phyloP scores from a whole-genome alignment of 2,888 invertebrate genomes.

The Catocala fraxini region DNA sequence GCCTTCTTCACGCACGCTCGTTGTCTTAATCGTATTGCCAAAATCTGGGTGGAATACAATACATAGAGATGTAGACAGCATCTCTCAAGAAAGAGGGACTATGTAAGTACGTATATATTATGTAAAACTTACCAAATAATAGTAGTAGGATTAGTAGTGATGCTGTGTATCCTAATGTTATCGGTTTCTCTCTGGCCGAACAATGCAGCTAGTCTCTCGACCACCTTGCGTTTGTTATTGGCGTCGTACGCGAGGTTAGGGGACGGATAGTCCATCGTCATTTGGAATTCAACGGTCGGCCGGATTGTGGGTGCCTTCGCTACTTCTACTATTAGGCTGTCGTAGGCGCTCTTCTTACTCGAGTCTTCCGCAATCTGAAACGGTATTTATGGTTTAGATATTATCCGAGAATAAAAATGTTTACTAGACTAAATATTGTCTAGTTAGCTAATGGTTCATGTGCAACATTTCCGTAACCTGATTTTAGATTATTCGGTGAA shows the following conservation, averaged over 20 bases:
- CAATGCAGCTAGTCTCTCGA: constrained; percentile 92
- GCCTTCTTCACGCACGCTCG: too few species aligned
- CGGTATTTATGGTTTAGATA: background rate
- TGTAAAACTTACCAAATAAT: constrained; percentile 88
- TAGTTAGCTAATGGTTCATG: too few species aligned
- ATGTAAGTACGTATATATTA: background rate
- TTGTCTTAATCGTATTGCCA: too few species aligned
- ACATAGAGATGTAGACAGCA: too few species aligned
- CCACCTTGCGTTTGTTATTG: constrained; percentile 91
- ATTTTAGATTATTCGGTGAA: too few species aligned
- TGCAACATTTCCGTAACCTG: too few species aligned
- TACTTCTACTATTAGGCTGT: constrained; percentile 93
- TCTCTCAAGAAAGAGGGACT: too few species aligned
- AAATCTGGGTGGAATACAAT: too few species aligned
- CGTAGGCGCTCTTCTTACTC: constrained; percentile 91
- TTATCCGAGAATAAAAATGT: too few species aligned
- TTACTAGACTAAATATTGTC: too few species aligned
- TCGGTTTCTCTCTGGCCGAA: constrained; percentile 92
- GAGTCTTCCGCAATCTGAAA: constrained; percentile 91
- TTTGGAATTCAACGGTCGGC: constrained; percentile 93
- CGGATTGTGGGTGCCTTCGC: constrained; percentile 88
- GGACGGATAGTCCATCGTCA: constrained; percentile 91
- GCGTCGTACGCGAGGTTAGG: constrained; percentile 91
- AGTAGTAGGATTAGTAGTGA: constrained; percentile 90
- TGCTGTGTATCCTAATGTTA: constrained; percentile 91